phyloP scores from a whole-genome alignment of 2,113 vertebrate genomes.

The Cynopterus brachyotis region DNA sequence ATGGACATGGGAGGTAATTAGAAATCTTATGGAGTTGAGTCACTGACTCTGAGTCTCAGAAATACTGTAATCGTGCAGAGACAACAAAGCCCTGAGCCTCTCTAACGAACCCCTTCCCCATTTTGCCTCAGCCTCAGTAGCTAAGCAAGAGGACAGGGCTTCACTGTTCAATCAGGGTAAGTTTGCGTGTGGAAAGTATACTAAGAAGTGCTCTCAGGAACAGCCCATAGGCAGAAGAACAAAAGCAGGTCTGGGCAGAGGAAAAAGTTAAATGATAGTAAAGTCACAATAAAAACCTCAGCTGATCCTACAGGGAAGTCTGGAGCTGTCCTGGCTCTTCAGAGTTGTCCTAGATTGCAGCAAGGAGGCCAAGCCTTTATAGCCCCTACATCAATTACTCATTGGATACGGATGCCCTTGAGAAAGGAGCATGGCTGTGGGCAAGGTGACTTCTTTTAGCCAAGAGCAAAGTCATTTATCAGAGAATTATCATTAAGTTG shows the following conservation, averaged over 20 bases:
- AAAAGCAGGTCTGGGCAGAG: background rate
- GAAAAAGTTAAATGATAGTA: background rate
- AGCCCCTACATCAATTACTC: background rate
- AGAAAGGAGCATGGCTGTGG: background rate
- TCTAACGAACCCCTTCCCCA: background rate
- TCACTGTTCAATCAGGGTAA: background rate
- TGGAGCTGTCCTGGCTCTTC: background rate
- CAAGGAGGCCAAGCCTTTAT: background rate
- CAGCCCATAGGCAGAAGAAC: background rate
- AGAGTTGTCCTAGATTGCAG: background rate
- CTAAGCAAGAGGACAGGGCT: background rate
- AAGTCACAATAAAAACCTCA: background rate
- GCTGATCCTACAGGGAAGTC: background rate
- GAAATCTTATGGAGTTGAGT: background rate
- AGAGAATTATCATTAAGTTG: background rate
- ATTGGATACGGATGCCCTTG: background rate
- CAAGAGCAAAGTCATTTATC: background rate
- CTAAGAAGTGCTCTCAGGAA: background rate
- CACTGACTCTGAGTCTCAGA: background rate
- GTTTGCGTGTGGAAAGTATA: background rate
- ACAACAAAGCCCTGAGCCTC: background rate
- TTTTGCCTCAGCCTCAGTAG: background rate
- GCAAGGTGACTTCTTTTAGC: background rate
- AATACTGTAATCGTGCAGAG: background rate
- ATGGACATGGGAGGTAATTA: background rate